phyloP scores from a whole-genome alignment of 2,113 vertebrate genomes.

The Myotis davidii region DNA sequence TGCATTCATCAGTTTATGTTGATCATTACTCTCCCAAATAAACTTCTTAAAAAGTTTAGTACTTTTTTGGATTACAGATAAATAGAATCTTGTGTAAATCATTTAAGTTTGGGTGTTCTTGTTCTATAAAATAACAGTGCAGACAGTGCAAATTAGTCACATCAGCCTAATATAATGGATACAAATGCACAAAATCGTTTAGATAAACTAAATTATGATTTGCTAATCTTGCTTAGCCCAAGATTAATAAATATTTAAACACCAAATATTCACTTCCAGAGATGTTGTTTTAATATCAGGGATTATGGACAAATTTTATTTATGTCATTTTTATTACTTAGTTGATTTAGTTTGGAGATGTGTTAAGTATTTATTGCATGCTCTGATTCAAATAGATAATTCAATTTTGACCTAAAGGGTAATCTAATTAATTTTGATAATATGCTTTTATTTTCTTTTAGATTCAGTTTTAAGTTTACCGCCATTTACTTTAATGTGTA shows the following conservation, averaged over 20 bases:
- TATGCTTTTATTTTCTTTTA: background rate
- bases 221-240: background rate
- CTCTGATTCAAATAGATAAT: background rate
- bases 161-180: background rate
- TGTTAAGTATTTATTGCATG: constrained; percentile 10
- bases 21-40: background rate
- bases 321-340: background rate
- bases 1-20: background rate
- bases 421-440: background rate
- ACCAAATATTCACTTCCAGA: background rate
- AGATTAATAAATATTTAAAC: constrained; percentile 24
- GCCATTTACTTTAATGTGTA: background rate
- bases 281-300: constrained; percentile 3
- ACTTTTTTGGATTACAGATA: background rate
- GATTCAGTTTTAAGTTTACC: background rate
- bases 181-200: background rate
- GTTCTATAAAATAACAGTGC: background rate
- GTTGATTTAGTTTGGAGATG: background rate
- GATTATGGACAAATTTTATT: background rate
- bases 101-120: background rate
- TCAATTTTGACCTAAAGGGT: background rate
- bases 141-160: background rate
- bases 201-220: background rate
- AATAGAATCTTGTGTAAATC: background rate
- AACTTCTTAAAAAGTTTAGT: background rate